Evolutionary conservation across 2,888 invertebrate species (phyloP), one percentile per base, ranked within the genome.

Genomic region (Geotrupes spiniger): DNA sequence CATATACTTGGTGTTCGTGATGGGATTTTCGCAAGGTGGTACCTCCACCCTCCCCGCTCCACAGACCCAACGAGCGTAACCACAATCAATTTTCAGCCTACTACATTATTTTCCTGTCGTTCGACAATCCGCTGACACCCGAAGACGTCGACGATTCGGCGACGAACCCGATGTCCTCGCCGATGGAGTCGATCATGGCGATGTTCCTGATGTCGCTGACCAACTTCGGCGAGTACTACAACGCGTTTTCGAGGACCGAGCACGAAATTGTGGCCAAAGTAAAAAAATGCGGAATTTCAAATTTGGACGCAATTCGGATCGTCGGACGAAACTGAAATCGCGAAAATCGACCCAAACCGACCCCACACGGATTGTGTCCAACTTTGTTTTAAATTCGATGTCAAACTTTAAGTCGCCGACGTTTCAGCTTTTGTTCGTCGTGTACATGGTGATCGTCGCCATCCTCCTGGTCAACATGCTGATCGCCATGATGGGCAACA

Each of bases 401-500:
- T n/a, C n/a, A n/a, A n/a, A n/a, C n/a, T n/a, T n/a, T n/a, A n/a
- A n/a, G n/a, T n/a, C n/a, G n/a, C n/a, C n/a, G 15, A 8, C 11
- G 3, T 73, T 73, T 4, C 75, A 89, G 88, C 76, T 89, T 10
- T 77, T 97, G 9, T 98, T 98, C 74, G 89, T 97, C n/a, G 78
- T 96, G 26, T 99, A 94, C 75, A 98, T 98, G 94, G 91, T 89
- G 46, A 89, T 97, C 69, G 98, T 97, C 12, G 93, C 94, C 0
- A 88, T 98, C 50, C 76, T 98, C 25, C 77, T 98, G 48, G 92
- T 98, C 41, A 98, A 98, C 79, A 94, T 98, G 93, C 78, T 98
- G 73, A 98, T 98, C 65, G 97, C 97, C 54, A 98, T 98, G 97
- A 98, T 98, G 98, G 98, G 97, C 0, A 97, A 97, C 73, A 98